Evolutionary conservation across 2,797 vertebrate genomes (phyloP).

Genomic region (Ctenosaura bakeri): DNA sequence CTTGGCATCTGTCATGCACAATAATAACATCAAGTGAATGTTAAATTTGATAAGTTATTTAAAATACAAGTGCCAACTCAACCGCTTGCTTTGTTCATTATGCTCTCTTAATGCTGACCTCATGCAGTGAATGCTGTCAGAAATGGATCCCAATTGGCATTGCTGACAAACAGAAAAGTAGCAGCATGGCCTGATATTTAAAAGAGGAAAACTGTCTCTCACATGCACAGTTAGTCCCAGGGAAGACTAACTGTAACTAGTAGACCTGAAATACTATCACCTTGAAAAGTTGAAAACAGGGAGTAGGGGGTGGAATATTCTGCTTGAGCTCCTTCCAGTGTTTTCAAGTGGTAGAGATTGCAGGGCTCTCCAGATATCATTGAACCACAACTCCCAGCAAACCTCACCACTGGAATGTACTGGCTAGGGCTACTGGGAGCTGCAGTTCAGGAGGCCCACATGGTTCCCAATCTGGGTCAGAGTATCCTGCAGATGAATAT

Average conservation of each 20-base stretch:
- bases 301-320: not conserved
- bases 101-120: not conserved
- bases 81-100: not conserved
- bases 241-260: not conserved
- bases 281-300: not conserved
- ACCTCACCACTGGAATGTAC: too few relatives aligned
- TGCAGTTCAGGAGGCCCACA: too few relatives aligned
- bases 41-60: not conserved
- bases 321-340: too few relatives aligned
- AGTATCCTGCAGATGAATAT: not conserved
- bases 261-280: not conserved
- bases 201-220: not conserved
- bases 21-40: conserved; percentile 10
- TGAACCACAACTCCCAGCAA: too few relatives aligned
- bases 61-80: conserved; percentile 1
- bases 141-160: not conserved
- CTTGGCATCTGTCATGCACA: conserved; percentile 20
- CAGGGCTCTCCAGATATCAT: too few relatives aligned
- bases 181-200: not conserved
- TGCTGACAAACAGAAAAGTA: not conserved
- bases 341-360: too few relatives aligned
- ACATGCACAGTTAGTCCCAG: not conserved
- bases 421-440: too few relatives aligned
- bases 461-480: too few relatives aligned
- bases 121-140: not conserved